Conservation (phyloP, 92 coral and sea anemone genomes). For the Zoanthus solanderi region DNA sequence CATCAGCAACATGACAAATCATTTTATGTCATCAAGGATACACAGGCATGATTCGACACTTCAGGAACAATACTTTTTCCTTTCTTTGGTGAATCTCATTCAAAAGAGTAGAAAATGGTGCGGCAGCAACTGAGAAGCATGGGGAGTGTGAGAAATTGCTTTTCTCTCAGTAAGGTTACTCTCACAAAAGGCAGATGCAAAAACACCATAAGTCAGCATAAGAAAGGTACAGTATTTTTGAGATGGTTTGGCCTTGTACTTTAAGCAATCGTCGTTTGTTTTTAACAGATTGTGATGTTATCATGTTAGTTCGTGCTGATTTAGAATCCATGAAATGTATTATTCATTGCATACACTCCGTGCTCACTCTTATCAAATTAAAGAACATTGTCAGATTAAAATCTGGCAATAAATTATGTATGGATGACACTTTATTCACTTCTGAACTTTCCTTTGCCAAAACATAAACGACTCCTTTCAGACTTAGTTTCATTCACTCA, state of each 20-base stretch:
- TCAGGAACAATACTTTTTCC: no score
- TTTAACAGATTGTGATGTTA: no score
- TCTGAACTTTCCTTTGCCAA: no score
- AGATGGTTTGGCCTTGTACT: slow-evolving; percentile 2
- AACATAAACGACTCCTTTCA: no score
- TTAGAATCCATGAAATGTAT: no score
- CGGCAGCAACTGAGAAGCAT: background rate
- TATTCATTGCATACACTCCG: no score
- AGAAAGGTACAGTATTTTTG: slow-evolving; percentile 12
- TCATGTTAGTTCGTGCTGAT: no score
- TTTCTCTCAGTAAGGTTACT: background rate
- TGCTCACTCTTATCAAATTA: no score
- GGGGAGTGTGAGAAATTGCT: background rate
- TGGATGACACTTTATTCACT: no score
- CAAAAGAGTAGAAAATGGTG: background rate
- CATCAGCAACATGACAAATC: background rate
- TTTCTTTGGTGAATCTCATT: background rate
- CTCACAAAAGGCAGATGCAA: slow-evolving; percentile 8
- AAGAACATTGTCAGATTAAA: no score
- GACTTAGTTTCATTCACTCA: no score
- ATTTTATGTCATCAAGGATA: background rate
- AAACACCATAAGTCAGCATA: background rate
- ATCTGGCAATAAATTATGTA: no score
- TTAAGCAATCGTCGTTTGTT: background rate
- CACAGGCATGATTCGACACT: background rate